Conservation (phyloP, 2,888 invertebrate genomes). For the Fragum sueziense region DNA sequence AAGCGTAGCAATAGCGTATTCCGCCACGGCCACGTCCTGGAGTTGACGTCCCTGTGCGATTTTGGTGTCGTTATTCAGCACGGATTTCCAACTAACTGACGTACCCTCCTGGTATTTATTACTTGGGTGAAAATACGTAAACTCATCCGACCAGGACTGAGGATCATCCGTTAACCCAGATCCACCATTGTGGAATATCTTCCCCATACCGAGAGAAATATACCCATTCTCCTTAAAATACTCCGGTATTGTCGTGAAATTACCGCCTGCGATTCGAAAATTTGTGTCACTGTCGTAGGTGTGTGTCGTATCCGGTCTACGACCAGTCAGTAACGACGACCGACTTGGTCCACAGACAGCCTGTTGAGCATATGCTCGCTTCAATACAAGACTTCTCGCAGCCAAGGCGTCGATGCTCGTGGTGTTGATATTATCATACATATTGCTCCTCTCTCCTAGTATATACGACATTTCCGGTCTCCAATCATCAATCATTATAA, state of each 20-base stretch:
- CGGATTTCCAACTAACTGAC: not conserved
- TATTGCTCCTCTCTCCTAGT: not conserved
- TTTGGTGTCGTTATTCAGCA: not conserved
- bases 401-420: slow-evolving; percentile 2
- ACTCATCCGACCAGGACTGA: not conserved
- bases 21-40: not conserved
- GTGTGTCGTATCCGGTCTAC: not conserved
- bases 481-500: slow-evolving; percentile 11
- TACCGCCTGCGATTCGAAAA: slow-evolving; percentile 10
- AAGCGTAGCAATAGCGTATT: not conserved
- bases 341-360: slow-evolving; percentile 10
- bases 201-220: not conserved
- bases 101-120: not conserved
- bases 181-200: slow-evolving; percentile 18
- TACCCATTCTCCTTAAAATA: slow-evolving; percentile 9
- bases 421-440: not conserved
- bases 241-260: slow-evolving; percentile 9
- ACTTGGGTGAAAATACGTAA: not conserved
- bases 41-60: not conserved
- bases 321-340: not conserved
- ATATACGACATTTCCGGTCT: slow-evolving; percentile 3
- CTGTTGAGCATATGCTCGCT: slow-evolving; percentile 10
- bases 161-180: slow-evolving; percentile 6
- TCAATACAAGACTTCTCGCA: not conserved
- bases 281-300: slow-evolving; percentile 3